Evolutionary conservation across 2,797 vertebrate species (phyloP), one percentile per base, ranked within the genome.

Genomic region (Carapus acus): DNA sequence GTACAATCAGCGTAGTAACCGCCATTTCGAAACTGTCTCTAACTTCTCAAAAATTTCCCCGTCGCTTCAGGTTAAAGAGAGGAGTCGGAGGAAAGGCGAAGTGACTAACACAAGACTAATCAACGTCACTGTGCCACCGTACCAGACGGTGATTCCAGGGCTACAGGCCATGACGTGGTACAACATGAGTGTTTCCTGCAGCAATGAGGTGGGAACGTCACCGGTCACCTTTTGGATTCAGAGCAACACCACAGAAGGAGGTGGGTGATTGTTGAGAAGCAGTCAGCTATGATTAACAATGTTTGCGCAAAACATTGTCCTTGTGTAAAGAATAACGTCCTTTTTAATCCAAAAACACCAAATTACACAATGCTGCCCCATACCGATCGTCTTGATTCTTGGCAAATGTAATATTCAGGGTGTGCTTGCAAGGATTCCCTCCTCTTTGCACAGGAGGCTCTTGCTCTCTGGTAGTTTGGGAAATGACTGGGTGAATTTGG

Each of bases 231-330:
- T 70, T 44, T 95, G 93, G 93, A 74, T 93, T 68, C 85, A 76
- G 0, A 85, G 85, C 86, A 93, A 87, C 81, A 97, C 96, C 3
- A 93, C 88, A 0, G 94, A 97, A 76, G 93, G 90, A 91, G 93
- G 96, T 97, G 82, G 71, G 90, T 80, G n/a, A 6, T 14, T 12
- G 43, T 15, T 19, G 55, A 21, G 22, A 65, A 27, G n/a, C n/a
- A n/a, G n/a, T n/a, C 24, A 27, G 24, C 24, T 5, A 9, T 27
- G 24, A 5, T 27, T 27, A 4, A 5, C 24, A 27, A 27, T n/a
- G n/a, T n/a, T n/a, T n/a, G n/a, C n/a, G n/a, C n/a, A n/a, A n/a
- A n/a, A n/a, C n/a, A n/a, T n/a, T n/a, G n/a, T n/a, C n/a, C n/a
- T n/a, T n/a, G n/a, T n/a, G n/a, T n/a, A n/a, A n/a, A n/a, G n/a